Percentiles rank a stretch among this genome's conserved stretches.
phyloP scores from a whole-genome alignment of 2,888 invertebrate genomes.

The Onthophagus sagittarius region DNA sequence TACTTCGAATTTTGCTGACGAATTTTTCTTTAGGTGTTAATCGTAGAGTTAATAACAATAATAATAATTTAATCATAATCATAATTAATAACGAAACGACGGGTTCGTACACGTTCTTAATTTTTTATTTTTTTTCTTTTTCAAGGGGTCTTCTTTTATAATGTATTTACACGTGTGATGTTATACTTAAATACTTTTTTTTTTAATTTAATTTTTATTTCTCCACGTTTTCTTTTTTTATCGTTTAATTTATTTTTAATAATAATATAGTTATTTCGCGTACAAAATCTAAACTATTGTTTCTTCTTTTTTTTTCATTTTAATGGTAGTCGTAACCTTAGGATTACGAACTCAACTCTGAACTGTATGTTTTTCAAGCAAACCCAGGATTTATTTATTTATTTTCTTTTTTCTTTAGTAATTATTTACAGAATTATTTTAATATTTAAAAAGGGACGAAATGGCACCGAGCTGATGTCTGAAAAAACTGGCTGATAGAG shows the following conservation, averaged over 20 bases:
- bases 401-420: no score
- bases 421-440: constrained; percentile 1
- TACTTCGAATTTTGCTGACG: background rate
- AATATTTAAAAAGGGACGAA: background rate
- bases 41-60: background rate
- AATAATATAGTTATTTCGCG: constrained; percentile 30
- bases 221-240: background rate
- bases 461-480: background rate
- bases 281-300: constrained; percentile 37
- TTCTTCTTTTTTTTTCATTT: background rate
- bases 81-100: background rate
- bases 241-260: background rate
- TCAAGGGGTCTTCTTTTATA: background rate
- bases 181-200: background rate
- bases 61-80: background rate
- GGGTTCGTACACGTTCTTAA: background rate
- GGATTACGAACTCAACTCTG: constrained; percentile 32
- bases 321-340: constrained; percentile 18
- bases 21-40: constrained; percentile 1
- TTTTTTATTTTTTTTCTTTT: no score
- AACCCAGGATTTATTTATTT: constrained; percentile 22
- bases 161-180: constrained; percentile 9
- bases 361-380: constrained; percentile 42
- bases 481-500: background rate
- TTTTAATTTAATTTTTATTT: background rate